A percentile compares a stretch with the other conserved stretches of the same genome.
Evolutionary conservation across 1,140 invertebrate species (phyloP).

Genomic region (Piezodorus guildinii): DNA sequence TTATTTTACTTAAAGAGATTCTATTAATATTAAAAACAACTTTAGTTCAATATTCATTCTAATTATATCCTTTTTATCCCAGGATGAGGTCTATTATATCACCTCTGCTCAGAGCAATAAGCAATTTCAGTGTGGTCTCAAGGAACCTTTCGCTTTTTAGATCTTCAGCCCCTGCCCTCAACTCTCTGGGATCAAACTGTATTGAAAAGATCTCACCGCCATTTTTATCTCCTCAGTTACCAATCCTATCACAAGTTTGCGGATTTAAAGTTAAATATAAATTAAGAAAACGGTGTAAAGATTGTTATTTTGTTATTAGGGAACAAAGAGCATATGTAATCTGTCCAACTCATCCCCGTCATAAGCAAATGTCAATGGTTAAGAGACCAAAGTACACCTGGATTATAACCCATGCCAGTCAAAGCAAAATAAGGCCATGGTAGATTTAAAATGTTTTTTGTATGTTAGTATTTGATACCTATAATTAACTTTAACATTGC

Average conservation of each 20-base stretch:
- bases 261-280: constrained; percentile 48
- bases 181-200: too few species aligned
- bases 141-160: too few species aligned
- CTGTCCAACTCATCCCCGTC: constrained; percentile 58
- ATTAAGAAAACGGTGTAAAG: constrained; percentile 53
- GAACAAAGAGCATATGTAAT: constrained; percentile 57
- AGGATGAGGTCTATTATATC: too few species aligned
- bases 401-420: constrained; percentile 52
- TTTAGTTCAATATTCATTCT: too few species aligned
- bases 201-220: background rate
- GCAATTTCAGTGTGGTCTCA: too few species aligned
- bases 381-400: constrained; percentile 50
- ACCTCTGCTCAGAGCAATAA: too few species aligned
- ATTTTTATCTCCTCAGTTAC: background rate
- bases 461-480: too few species aligned
- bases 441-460: background rate
- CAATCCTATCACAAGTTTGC: constrained; percentile 25
- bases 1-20: too few species aligned
- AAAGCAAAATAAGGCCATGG: constrained; percentile 26
- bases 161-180: too few species aligned
- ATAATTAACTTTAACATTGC: too few species aligned
- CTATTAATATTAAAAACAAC: too few species aligned
- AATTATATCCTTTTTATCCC: too few species aligned
- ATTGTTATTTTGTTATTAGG: constrained; percentile 57
- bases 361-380: constrained; percentile 64